Evolutionary conservation across 2,113 vertebrate genomes (phyloP), one percentile per base, ranked within the genome.

Genomic region (Pterophyllum scalare): DNA sequence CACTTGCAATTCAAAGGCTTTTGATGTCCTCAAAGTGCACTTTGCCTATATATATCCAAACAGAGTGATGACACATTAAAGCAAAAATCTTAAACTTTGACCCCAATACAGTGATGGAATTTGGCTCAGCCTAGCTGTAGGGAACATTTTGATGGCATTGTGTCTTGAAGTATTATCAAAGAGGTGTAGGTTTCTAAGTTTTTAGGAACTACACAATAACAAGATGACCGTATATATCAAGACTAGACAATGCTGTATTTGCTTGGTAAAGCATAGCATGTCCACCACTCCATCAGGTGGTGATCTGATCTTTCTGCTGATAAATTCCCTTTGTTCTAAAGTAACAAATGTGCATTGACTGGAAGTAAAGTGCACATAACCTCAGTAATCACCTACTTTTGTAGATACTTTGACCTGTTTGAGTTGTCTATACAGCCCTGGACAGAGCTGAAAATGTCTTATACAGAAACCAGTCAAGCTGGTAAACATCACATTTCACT

Each of bases 401-500:
- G 4, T 26, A 67, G 72, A 77, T 15, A 20, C 22, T 59, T 60
- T 81, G 65, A 83, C 22, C 54, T 59, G 14, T 40, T 22, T 12
- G 28, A 7, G 4, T 49, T 57, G 15, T 61, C 52, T 57, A 26
- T 6, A 4, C 24, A 75, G 49, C 35, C 72, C 31, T 31, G 13
- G 5, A 62, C 13, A 46, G 22, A 65, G 59, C 60, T 75, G 52
- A 72, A 64, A 77, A 88, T 46, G 57, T 85, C 38, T 77, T 72
- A n/a, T 15, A 80, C 57, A 59, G 72, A 77, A 87, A 87, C n/a
- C 77, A 90, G 84, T 70, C 67, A 89, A 80, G 82, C 79, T 80
- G 81, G 89, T 88, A 86, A 88, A 91, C 85, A 83, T 92, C 80
- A 83, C 70, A 85, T 90, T 90, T 90, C 78, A 85, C 81, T 82